Conservation (phyloP, 2,888 invertebrate genomes). For the Agonopterix subpropinquella region DNA sequence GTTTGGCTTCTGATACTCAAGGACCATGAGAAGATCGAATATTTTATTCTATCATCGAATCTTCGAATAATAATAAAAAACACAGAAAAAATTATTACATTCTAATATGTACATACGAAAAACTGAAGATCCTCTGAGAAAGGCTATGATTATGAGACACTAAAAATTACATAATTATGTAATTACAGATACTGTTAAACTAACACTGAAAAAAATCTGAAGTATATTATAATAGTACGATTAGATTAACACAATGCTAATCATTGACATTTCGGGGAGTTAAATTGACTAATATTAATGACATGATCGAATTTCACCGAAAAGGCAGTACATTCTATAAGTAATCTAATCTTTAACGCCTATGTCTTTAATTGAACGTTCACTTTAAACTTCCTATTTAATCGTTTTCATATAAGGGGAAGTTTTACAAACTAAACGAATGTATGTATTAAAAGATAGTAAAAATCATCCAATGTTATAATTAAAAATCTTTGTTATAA, state of each 20-base stretch:
- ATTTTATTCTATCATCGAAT: not conserved
- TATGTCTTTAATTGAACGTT: too few species aligned
- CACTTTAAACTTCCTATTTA: too few species aligned
- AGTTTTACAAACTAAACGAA: too few species aligned
- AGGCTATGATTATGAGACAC: conserved; percentile 4
- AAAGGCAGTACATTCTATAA: not conserved
- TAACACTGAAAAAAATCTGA: conserved; percentile 19
- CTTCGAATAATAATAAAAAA: not conserved
- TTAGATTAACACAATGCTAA: conserved; percentile 22
- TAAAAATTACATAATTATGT: conserved; percentile 11
- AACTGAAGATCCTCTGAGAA: not conserved
- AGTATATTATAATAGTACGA: conserved; percentile 14
- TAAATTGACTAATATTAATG: conserved; percentile 65
- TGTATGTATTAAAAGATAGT: too few species aligned
- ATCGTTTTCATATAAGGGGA: too few species aligned
- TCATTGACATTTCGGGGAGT: conserved; percentile 46
- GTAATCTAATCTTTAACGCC: too few species aligned
- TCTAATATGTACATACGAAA: conserved; percentile 6
- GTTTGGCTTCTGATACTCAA: not conserved
- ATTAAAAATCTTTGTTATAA: too few species aligned
- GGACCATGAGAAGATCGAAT: not conserved
- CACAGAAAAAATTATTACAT: not conserved
- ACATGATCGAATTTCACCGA: conserved; percentile 20
- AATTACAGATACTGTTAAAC: conserved; percentile 9
- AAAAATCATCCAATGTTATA: too few species aligned